Evolutionary conservation across 2,888 invertebrate species (phyloP).

Genomic region (Drosophila imparisetae): DNA sequence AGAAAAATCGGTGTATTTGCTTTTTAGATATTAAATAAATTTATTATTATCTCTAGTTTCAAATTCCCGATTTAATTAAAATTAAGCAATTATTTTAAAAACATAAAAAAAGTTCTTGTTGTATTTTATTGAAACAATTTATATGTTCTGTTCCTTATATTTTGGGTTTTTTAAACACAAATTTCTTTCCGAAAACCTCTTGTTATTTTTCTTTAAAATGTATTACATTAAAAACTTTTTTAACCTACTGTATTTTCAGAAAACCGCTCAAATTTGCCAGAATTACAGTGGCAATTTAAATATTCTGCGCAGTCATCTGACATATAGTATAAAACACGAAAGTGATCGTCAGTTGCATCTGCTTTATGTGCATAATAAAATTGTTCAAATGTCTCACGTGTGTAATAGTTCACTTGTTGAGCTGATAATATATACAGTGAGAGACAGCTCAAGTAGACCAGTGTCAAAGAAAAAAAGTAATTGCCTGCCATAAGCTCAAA

Average conservation of each 20-base stretch:
- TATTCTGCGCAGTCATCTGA: conserved; percentile 20
- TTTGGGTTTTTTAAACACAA: not conserved
- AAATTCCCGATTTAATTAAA: not conserved
- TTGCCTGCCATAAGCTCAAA: too few species aligned
- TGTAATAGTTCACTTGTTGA: too few species aligned
- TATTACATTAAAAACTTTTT: not conserved
- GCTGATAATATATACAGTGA: too few species aligned
- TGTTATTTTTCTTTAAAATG: not conserved
- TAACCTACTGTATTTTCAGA: not conserved
- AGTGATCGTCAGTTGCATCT: conserved; percentile 9
- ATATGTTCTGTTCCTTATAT: not conserved
- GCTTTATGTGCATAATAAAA: conserved; percentile 44
- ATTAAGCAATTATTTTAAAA: not conserved
- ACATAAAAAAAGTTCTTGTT: not conserved
- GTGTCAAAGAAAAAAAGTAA: too few species aligned
- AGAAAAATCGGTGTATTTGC: too few species aligned
- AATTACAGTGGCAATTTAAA: not conserved
- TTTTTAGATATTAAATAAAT: not conserved
- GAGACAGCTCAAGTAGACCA: too few species aligned
- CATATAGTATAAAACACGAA: conserved; percentile 25
- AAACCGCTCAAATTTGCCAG: not conserved
- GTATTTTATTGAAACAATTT: not conserved
- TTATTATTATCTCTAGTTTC: not conserved
- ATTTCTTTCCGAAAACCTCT: not conserved
- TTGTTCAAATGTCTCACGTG: not conserved